These are phyloP conservation scores for Amaurobius ferox DNA, from an alignment of 2,888 invertebrate species.

Conservation along the genomic window DNA sequence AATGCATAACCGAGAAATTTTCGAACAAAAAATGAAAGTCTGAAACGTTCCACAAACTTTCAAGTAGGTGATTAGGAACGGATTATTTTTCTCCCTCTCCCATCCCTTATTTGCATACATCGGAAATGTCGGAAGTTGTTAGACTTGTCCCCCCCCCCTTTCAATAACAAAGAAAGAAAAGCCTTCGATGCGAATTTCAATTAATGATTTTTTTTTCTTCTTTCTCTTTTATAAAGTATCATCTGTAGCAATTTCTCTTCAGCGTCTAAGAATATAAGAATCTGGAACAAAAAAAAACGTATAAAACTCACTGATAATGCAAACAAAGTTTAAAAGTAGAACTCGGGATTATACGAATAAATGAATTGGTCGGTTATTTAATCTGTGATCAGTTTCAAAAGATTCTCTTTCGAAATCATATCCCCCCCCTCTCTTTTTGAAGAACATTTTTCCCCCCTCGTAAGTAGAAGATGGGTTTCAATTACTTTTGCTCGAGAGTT, in stretches of 20 bases:
- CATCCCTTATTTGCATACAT: too few species aligned
- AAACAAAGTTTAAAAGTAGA: background rate
- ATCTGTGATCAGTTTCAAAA: background rate
- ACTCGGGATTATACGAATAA: background rate
- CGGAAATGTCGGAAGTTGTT: too few species aligned
- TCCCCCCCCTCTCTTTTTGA: background rate
- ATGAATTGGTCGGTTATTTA: slow-evolving; percentile 1
- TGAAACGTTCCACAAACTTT: too few species aligned
- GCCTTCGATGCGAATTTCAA: too few species aligned
- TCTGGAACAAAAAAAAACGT: background rate
- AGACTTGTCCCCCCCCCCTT: too few species aligned
- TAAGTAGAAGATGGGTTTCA: background rate
- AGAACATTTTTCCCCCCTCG: background rate
- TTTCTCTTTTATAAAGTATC: background rate
- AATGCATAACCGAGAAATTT: too few species aligned
- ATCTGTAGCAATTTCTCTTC: background rate
- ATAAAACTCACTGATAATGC: background rate
- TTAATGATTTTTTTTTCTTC: too few species aligned
- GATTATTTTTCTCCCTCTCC: too few species aligned
- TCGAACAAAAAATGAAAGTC: too few species aligned
- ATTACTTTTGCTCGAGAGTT: background rate
- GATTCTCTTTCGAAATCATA: background rate
- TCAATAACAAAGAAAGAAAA: too few species aligned
- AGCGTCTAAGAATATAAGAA: background rate
- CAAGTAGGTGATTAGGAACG: too few species aligned